A percentile compares a stretch with the other conserved stretches of the same genome.
These are phyloP conservation scores for Rhynchophorus ferrugineus DNA, from an alignment of 1,140 invertebrate species.

Conservation along the genomic window DNA sequence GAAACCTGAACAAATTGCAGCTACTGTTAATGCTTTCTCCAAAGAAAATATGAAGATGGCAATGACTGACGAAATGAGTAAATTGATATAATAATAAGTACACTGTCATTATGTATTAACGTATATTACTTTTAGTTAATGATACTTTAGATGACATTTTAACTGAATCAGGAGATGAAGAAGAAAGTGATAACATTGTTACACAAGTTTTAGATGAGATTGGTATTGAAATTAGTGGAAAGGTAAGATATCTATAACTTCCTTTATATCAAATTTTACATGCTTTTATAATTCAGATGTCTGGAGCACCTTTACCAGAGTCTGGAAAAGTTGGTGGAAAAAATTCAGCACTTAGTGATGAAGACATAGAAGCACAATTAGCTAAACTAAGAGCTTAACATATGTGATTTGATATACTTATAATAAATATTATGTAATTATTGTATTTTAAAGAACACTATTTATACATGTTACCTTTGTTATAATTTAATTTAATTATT, in stretches of 20 bases:
- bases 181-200: constrained; percentile 79
- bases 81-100: constrained; percentile 24
- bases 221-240: constrained; percentile 87
- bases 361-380: constrained; percentile 68
- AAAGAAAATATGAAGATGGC: constrained; percentile 80
- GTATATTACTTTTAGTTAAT: constrained; percentile 57
- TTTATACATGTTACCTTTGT: too few relatives aligned
- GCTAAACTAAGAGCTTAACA: constrained; percentile 57
- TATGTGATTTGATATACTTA: constrained; percentile 1
- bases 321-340: constrained; percentile 51
- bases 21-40: constrained; percentile 75
- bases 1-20: constrained; percentile 75
- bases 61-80: constrained; percentile 93
- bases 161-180: constrained; percentile 82
- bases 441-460: too few relatives aligned
- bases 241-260: constrained; percentile 47
- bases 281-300: constrained; percentile 45
- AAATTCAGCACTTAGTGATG: constrained; percentile 52
- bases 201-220: constrained; percentile 90
- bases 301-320: constrained; percentile 37
- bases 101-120: background rate
- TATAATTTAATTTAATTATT: too few relatives aligned
- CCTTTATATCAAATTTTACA: constrained; percentile 4
- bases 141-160: constrained; percentile 87
- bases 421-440: too few relatives aligned